Evolutionary conservation across 2,797 vertebrate genomes (phyloP).

Genomic region (Hephaestus fuliginosus): DNA sequence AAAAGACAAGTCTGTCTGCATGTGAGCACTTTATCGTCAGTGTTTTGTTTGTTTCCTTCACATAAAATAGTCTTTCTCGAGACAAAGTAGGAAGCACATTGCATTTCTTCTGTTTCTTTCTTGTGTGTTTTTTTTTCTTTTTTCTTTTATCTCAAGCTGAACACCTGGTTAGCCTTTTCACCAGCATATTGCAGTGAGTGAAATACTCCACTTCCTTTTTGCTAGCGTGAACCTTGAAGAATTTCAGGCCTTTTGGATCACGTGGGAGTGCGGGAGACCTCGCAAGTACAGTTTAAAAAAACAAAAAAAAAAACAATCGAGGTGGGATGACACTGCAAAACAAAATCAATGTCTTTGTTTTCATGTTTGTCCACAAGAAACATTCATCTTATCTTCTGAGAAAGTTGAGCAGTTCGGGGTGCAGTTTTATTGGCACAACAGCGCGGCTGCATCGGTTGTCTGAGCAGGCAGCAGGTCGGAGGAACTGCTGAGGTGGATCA

Average conservation of each 20-base stretch:
- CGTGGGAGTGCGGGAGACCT: slow-evolving; percentile 20
- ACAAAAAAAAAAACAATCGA: neutral
- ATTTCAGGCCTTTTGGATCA: slow-evolving; percentile 64
- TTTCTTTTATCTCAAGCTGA: slow-evolving; percentile 70
- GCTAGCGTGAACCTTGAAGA: slow-evolving; percentile 64
- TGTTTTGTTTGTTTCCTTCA: slow-evolving; percentile 65
- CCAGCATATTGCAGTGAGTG: slow-evolving; percentile 82
- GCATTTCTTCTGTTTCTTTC: slow-evolving; percentile 54
- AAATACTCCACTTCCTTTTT: slow-evolving; percentile 70
- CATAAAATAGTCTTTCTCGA: slow-evolving; percentile 57
- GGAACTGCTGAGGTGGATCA: slow-evolving; percentile 45
- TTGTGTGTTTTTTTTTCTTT: slow-evolving; percentile 9
- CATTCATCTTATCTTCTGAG: slow-evolving; percentile 58
- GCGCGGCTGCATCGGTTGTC: slow-evolving; percentile 46
- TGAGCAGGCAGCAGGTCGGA: slow-evolving; percentile 43
- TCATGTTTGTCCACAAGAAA: slow-evolving; percentile 56
- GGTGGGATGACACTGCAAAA: slow-evolving; percentile 50
- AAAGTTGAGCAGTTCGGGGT: slow-evolving; percentile 45
- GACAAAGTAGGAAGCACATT: slow-evolving; percentile 68
- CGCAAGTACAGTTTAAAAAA: slow-evolving; percentile 17
- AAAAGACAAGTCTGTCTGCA: slow-evolving; percentile 75
- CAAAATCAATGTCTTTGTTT: slow-evolving; percentile 62
- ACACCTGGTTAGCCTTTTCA: slow-evolving; percentile 85
- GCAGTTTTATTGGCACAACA: slow-evolving; percentile 48
- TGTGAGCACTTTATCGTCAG: slow-evolving; percentile 81